Percentiles rank a stretch among this genome's conserved stretches.
phyloP scores from a whole-genome alignment of 2,797 vertebrate genomes.

The Dallia pectoralis region DNA sequence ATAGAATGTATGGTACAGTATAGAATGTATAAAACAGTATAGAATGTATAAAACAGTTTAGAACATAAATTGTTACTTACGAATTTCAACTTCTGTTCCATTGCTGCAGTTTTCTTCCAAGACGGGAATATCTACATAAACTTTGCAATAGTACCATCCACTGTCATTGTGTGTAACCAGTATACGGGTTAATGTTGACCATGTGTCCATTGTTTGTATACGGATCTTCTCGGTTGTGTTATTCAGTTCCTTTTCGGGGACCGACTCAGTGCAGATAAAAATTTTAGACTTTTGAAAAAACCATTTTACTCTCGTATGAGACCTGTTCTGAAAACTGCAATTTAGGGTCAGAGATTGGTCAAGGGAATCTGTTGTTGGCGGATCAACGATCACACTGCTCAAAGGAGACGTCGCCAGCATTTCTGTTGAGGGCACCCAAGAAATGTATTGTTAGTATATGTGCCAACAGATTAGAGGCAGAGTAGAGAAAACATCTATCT shows the following conservation, averaged over 20 bases:
- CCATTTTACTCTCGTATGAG: background rate
- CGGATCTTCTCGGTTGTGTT: too few relatives aligned
- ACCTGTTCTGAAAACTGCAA: background rate
- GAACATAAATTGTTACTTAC: constrained; percentile 66
- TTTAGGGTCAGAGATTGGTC: constrained; percentile 42
- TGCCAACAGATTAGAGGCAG: background rate
- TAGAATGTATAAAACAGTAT: too few relatives aligned
- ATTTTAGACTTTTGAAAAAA: background rate
- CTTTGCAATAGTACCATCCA: constrained; percentile 53
- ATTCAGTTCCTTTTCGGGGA: too few relatives aligned
- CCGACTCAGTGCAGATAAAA: background rate
- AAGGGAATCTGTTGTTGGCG: accelerated
- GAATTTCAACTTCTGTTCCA: constrained; percentile 30
- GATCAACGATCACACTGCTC: background rate
- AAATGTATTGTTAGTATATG: background rate
- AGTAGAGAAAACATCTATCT: background rate
- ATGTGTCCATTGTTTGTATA: background rate
- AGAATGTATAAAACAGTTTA: too few relatives aligned
- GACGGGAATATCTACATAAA: constrained; percentile 14
- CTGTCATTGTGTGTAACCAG: background rate
- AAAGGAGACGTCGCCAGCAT: background rate
- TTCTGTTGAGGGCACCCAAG: constrained; percentile 6
- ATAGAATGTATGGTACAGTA: too few relatives aligned
- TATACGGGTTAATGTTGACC: background rate
- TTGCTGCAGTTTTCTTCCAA: accelerated